phyloP scores from a whole-genome alignment of 23 tunicate genomes.

The Diplosoma virens region DNA sequence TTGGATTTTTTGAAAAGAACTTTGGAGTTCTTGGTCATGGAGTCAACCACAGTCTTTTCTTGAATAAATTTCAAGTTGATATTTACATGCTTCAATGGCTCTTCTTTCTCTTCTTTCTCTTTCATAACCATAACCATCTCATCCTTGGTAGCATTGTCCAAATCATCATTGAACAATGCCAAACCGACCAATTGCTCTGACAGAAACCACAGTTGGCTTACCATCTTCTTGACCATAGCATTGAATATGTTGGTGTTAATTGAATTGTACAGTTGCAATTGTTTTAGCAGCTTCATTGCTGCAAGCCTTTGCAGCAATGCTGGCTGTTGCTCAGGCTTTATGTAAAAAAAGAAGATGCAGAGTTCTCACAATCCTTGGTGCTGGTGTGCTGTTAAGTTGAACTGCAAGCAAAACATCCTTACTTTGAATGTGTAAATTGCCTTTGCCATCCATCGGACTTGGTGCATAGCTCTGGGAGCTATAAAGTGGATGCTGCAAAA shows the following conservation, averaged over 20 bases:
- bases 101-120: too few relatives aligned
- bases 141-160: not conserved
- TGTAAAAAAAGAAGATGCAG: not conserved
- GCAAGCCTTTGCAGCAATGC: too few relatives aligned
- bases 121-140: slow-evolving; percentile 7
- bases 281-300: not conserved
- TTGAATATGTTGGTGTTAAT: not conserved
- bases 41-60: too few relatives aligned
- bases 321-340: too few relatives aligned
- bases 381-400: too few relatives aligned
- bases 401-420: not conserved
- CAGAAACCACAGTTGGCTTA: not conserved
- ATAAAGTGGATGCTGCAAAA: not conserved
- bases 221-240: not conserved
- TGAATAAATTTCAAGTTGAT: too few relatives aligned
- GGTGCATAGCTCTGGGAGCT: slow-evolving; percentile 18
- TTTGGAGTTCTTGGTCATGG: too few relatives aligned
- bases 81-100: too few relatives aligned
- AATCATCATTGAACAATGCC: not conserved
- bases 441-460: slow-evolving; percentile 3
- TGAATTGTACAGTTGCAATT: not conserved
- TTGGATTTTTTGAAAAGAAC: too few relatives aligned
- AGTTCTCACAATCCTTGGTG: slow-evolving; percentile 6
- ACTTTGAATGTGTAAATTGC: slow-evolving; percentile 11
- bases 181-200: not conserved